These are phyloP conservation scores for Sebastes steindachneri DNA, from an alignment of 2,797 vertebrate genomes.

Conservation along the genomic window DNA sequence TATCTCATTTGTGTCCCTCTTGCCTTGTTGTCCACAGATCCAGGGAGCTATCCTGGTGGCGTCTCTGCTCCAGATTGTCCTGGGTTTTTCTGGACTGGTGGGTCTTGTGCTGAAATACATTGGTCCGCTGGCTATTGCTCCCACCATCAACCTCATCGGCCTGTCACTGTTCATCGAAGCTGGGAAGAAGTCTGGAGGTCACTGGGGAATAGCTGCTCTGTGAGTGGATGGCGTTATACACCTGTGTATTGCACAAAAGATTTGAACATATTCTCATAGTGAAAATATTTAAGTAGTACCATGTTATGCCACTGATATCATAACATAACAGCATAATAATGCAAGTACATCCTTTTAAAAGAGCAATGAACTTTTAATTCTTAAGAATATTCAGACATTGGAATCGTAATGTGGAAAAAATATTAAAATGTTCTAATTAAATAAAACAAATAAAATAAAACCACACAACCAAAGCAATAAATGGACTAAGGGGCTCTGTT, in stretches of 20 bases:
- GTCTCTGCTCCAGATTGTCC: slow-evolving; percentile 80
- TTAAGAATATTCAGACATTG: background rate
- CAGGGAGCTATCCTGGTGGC: slow-evolving; percentile 85
- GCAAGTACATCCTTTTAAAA: background rate
- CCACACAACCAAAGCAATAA: background rate
- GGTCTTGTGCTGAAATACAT: slow-evolving; percentile 83
- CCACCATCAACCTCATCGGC: slow-evolving; percentile 86
- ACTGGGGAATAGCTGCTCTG: slow-evolving; percentile 87
- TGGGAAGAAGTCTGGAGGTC: slow-evolving; percentile 85
- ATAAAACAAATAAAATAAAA: background rate
- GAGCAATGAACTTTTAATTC: background rate
- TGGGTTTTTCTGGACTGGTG: slow-evolving; percentile 83
- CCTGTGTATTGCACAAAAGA: background rate
- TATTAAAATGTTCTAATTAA: background rate
- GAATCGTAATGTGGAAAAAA: background rate
- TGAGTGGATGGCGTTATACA: slow-evolving; percentile 64
- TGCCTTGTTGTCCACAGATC: slow-evolving; percentile 69
- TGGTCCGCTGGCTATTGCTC: slow-evolving; percentile 84
- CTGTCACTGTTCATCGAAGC: slow-evolving; percentile 85
- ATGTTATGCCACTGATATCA: no score
- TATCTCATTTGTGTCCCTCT: background rate
- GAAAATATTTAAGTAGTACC: background rate
- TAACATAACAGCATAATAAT: background rate
- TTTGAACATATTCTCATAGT: background rate
- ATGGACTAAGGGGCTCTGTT: background rate